A percentile compares a stretch with the other conserved stretches of the same genome.
Evolutionary conservation across 2,113 vertebrate genomes (phyloP).

Genomic region (Callithrix jacchus): DNA sequence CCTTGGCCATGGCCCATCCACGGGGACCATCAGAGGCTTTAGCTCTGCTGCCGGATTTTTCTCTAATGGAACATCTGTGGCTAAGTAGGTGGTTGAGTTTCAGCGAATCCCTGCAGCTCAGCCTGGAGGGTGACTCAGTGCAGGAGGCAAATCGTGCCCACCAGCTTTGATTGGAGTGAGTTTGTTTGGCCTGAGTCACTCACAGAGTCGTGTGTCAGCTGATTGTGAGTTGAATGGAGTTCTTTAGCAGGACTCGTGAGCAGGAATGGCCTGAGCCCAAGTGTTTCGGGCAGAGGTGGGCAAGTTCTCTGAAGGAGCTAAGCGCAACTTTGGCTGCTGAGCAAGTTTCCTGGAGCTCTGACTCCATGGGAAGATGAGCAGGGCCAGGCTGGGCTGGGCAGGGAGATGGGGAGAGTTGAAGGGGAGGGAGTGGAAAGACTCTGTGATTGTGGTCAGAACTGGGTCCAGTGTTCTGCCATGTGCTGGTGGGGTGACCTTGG

Average conservation of each 20-base stretch:
- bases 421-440: background rate
- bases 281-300: background rate
- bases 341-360: background rate
- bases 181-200: constrained; percentile 70
- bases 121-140: constrained; percentile 72
- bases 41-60: background rate
- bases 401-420: accelerated
- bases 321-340: background rate
- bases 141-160: constrained; percentile 59
- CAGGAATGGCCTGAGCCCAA: background rate
- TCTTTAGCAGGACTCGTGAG: constrained; percentile 24
- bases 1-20: background rate
- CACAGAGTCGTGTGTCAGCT: background rate
- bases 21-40: background rate
- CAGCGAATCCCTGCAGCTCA: constrained; percentile 32
- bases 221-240: background rate
- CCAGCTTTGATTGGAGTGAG: constrained; percentile 36
- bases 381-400: background rate
- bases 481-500: constrained; percentile 47
- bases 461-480: background rate
- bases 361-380: background rate
- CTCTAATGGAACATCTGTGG: constrained; percentile 63
- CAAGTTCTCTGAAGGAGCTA: background rate
- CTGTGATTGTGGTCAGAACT: background rate
- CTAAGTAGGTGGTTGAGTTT: constrained; percentile 69